Base-by-base conservation (phyloP, 2,113 vertebrate species). In the Zosterops pallidus region DNA sequence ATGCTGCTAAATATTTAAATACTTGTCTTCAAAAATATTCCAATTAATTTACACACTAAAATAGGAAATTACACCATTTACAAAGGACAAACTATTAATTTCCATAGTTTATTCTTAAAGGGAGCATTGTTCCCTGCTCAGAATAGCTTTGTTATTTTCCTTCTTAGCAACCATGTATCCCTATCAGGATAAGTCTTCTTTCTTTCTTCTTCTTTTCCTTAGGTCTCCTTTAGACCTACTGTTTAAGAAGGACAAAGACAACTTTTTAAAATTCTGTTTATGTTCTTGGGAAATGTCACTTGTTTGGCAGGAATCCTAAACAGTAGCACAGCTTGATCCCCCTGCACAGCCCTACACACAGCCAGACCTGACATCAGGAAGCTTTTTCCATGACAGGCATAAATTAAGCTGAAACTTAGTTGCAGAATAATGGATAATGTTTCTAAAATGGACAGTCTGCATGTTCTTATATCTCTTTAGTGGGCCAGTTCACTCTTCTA, bases 231-330 rank as follows among this genome's bases (percentile, higher is more conserved):
- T 97, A 96, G 86, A 59, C 44, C 42, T 93, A 71, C 69, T 97
- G 69, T 87, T 97, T 92, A 95, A 92, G 92, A 98, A 97, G 92
- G 86, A 97, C 97, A 98, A 97, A 97, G 88, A 90, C 69, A 95
- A 92, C 96, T 95, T 94, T 74, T 98, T 96, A 98, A 97, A 97
- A 98, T 98, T 98, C 97, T 92, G 64, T 68, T 89, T 90, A 53
- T 95, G 85, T 96, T 96, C 95, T 95, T 94, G 78, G 90, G 94
- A 97, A 98, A 97, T 97, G 97, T 98, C 97, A 98, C 72, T 97
- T 90, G 42, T 95, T 96, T 98, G 98, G 97, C 97, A 97, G 77
- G 18, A 74, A 79, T 98, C 97, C 97, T 92, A 94, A 96, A 85
- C 56, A 87, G 78, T 37, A 94, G 82, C 96, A 94, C 95, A 97